Conservation (phyloP, 2,113 vertebrate genomes). For the Recurvirostra avosetta region DNA sequence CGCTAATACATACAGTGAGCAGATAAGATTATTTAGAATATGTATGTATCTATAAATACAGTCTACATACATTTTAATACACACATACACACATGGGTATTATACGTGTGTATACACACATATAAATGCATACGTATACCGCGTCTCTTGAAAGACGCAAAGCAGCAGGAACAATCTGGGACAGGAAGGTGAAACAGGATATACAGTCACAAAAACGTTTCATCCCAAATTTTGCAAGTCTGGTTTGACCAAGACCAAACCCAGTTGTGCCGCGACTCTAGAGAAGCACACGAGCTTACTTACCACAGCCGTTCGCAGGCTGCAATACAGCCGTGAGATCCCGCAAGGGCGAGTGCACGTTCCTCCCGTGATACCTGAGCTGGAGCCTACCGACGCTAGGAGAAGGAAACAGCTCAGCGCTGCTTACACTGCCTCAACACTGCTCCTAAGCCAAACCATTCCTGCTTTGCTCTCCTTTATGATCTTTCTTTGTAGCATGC, state of each 20-base stretch:
- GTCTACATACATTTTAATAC: not conserved
- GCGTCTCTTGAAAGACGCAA: not conserved
- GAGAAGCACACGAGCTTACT: not conserved
- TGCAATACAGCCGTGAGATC: not conserved
- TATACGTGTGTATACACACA: accelerated
- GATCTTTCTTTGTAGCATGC: not conserved
- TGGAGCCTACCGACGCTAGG: not conserved
- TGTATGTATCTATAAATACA: not conserved
- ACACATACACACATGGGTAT: no score
- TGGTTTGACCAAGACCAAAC: not conserved
- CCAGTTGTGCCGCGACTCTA: not conserved
- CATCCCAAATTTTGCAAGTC: not conserved
- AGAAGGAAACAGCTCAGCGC: not conserved
- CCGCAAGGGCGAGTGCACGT: not conserved
- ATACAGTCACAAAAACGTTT: not conserved
- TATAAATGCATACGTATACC: accelerated
- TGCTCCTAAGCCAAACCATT: not conserved
- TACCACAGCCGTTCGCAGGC: not conserved
- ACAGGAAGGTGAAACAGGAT: not conserved
- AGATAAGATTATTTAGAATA: no score
- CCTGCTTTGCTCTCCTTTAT: conserved; percentile 14
- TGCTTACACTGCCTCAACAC: not conserved
- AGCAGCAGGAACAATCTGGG: not conserved
- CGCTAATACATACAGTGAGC: not conserved
- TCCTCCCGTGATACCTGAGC: not conserved